Evolutionary conservation across 2,888 invertebrate species (phyloP).

Genomic region (Neuroscelio doddi): DNA sequence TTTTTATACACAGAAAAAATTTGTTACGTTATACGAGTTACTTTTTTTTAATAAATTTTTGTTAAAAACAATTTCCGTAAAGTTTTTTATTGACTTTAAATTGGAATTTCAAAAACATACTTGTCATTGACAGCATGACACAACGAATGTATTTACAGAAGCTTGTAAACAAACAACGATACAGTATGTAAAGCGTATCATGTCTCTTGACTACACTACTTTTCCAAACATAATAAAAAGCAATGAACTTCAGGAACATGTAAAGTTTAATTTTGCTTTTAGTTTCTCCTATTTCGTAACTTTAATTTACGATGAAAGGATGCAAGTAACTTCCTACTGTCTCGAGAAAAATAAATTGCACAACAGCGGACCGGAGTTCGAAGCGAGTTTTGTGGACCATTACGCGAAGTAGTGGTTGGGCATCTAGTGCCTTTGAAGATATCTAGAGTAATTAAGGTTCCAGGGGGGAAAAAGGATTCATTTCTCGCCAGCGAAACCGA

Average conservation of each 20-base stretch:
- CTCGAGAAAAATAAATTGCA: constrained; percentile 23
- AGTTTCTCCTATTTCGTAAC: background rate
- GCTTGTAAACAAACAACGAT: too few species aligned
- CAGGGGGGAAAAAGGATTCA: constrained; percentile 23
- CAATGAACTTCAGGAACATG: background rate
- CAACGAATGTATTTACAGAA: too few species aligned
- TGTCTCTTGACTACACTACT: too few species aligned
- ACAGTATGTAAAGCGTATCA: too few species aligned
- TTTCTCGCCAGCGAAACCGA: constrained; percentile 16
- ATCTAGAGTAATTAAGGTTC: constrained; percentile 32
- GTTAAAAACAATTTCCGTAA: too few species aligned
- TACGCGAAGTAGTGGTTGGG: constrained; percentile 21
- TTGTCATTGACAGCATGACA: too few species aligned
- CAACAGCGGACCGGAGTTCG: constrained; percentile 15
- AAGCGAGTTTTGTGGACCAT: constrained; percentile 27
- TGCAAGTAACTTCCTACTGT: constrained; percentile 12
- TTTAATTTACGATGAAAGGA: constrained; percentile 22
- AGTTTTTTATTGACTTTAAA: too few species aligned
- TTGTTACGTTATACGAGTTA: too few species aligned
- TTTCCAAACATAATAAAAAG: too few species aligned
- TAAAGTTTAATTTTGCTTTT: constrained; percentile 5
- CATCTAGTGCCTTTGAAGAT: constrained; percentile 27
- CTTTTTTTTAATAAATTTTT: too few species aligned
- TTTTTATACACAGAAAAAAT: too few species aligned
- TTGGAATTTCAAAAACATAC: too few species aligned